phyloP scores from a whole-genome alignment of 1,140 invertebrate genomes.

The Hyposmocoma kahamanoa region DNA sequence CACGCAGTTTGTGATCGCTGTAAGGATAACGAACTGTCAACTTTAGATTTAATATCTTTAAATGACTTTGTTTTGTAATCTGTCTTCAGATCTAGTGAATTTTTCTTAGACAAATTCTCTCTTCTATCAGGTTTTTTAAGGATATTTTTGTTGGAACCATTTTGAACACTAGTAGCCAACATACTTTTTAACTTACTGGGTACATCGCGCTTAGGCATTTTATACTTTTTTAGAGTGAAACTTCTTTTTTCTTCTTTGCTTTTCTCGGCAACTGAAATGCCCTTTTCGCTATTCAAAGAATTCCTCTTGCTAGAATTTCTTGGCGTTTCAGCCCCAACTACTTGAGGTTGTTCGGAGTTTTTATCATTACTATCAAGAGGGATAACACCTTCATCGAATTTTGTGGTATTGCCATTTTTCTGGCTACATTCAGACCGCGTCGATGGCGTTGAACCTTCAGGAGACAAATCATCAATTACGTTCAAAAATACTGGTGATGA shows the following conservation, averaged over 20 bases:
- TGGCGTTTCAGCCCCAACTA: constrained; percentile 44
- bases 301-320: constrained; percentile 61
- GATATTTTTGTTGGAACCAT: constrained; percentile 55
- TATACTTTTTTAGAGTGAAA: constrained; percentile 79
- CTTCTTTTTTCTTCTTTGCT: constrained; percentile 74
- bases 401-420: constrained; percentile 41
- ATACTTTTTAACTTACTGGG: constrained; percentile 83
- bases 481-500: constrained; percentile 67
- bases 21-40: constrained; percentile 72
- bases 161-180: constrained; percentile 72
- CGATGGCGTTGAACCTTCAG: constrained; percentile 72
- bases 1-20: constrained; percentile 66
- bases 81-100: constrained; percentile 76
- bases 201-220: constrained; percentile 84
- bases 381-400: constrained; percentile 42
- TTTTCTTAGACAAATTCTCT: constrained; percentile 87
- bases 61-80: constrained; percentile 81
- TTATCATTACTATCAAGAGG: constrained; percentile 30
- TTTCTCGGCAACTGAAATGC: constrained; percentile 42
- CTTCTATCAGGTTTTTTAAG: constrained; percentile 76
- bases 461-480: constrained; percentile 74
- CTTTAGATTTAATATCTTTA: constrained; percentile 88
- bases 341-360: constrained; percentile 28
- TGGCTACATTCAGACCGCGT: constrained; percentile 69
- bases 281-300: constrained; percentile 61